Conservation (phyloP, 2,797 vertebrate genomes). For the Philypnodon macrostomus region DNA sequence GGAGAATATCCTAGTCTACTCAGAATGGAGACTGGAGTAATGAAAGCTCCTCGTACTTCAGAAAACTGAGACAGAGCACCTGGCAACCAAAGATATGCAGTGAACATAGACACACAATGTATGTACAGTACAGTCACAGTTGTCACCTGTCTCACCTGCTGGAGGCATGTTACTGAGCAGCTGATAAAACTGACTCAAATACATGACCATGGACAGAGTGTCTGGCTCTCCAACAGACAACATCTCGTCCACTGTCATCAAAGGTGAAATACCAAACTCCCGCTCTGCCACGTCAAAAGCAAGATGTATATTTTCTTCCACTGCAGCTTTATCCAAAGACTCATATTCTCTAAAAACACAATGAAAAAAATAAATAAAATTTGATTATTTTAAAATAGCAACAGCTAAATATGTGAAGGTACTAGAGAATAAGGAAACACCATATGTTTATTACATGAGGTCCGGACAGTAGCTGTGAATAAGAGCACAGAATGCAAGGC, state of each 20-base stretch:
- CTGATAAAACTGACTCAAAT: conserved; percentile 95
- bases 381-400: too few species aligned
- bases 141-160: conserved; percentile 75
- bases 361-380: neutral
- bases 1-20: conserved; percentile 88
- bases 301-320: conserved; percentile 84
- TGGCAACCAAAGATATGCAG: conserved; percentile 38
- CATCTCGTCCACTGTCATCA: conserved; percentile 95
- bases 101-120: neutral
- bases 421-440: too few species aligned
- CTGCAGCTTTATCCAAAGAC: conserved; percentile 78
- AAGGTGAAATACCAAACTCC: conserved; percentile 89
- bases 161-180: conserved; percentile 86
- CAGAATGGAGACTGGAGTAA: conserved; percentile 87
- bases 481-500: conserved; percentile 91
- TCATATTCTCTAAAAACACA: conserved; percentile 76
- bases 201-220: conserved; percentile 94
- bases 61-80: conserved; percentile 76
- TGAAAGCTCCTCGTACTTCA: conserved; percentile 82
- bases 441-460: conserved; percentile 88
- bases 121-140: neutral
- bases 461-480: conserved; percentile 89
- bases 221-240: conserved; percentile 84
- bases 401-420: too few species aligned
- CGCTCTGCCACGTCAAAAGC: conserved; percentile 85